A percentile compares a stretch with the other conserved stretches of the same genome.
phyloP scores from a whole-genome alignment of 2,797 vertebrate species.

The Ficedula albicollis region DNA sequence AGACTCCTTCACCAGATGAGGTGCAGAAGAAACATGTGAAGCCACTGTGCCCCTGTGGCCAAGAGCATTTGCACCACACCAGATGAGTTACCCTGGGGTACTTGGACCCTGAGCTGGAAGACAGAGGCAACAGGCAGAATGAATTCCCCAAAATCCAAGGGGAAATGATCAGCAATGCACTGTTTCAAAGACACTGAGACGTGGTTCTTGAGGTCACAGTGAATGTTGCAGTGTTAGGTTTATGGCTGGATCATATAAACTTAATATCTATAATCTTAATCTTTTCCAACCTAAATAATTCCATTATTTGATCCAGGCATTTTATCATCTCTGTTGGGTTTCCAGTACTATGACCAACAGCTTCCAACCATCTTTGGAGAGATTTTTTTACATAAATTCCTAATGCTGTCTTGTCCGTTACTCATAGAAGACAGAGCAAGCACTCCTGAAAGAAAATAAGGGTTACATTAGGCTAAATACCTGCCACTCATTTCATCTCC shows the following conservation, averaged over 20 bases:
- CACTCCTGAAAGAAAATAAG: neutral
- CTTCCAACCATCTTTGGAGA: neutral
- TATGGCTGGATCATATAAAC: neutral
- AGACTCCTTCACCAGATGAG: neutral
- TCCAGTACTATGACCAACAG: neutral
- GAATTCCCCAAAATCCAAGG: neutral
- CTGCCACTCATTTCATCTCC: neutral
- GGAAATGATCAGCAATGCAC: neutral
- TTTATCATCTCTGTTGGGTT: neutral
- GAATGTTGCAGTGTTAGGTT: neutral
- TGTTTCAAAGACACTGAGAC: neutral
- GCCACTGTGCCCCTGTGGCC: rapidly evolving
- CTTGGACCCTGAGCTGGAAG: rapidly evolving
- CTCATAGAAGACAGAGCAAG: neutral
- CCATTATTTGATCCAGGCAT: neutral
- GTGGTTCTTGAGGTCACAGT: rapidly evolving
- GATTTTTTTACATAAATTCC: neutral
- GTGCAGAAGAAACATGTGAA: neutral
- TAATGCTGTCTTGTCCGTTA: neutral
- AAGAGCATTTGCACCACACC: neutral
- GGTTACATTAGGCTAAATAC: neutral
- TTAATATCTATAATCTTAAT: neutral
- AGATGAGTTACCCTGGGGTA: neutral
- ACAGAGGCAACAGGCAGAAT: neutral
- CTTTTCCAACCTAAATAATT: neutral